Percentiles rank a stretch among this genome's conserved stretches.
These are phyloP conservation scores for Lutjanus argentimaculatus DNA, from an alignment of 2,797 vertebrate species.

Conservation along the genomic window DNA sequence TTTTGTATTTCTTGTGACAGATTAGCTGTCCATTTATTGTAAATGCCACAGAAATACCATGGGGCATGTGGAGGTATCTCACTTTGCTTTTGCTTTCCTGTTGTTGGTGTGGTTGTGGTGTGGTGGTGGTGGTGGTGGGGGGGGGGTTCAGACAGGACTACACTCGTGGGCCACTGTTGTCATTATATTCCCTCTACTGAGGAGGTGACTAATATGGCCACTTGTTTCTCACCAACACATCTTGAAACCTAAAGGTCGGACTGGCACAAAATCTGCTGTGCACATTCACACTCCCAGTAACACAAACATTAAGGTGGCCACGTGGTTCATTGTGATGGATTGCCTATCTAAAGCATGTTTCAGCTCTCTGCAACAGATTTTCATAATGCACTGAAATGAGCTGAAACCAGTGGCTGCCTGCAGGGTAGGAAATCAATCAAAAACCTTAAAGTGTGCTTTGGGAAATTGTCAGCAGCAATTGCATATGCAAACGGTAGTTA, in stretches of 20 bases:
- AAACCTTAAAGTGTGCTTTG: neutral
- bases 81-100: neutral
- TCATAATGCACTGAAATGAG: neutral
- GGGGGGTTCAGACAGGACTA: neutral
- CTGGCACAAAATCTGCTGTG: neutral
- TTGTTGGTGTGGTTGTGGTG: neutral
- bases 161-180: neutral
- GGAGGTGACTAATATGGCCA: neutral
- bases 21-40: neutral
- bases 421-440: neutral
- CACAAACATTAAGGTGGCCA: neutral
- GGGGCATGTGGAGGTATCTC: neutral
- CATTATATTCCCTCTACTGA: neutral
- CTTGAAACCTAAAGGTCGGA: neutral
- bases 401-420: neutral
- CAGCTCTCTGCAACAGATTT: neutral
- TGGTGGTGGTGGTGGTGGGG: too few species aligned
- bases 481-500: neutral
- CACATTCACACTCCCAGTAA: neutral
- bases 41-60: neutral
- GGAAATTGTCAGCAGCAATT: neutral
- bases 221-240: neutral
- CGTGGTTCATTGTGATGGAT: neutral
- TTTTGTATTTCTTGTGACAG: too few species aligned
- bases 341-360: neutral